phyloP scores from a whole-genome alignment of 1,140 invertebrate species.

The Schlechtendalia chinensis region DNA sequence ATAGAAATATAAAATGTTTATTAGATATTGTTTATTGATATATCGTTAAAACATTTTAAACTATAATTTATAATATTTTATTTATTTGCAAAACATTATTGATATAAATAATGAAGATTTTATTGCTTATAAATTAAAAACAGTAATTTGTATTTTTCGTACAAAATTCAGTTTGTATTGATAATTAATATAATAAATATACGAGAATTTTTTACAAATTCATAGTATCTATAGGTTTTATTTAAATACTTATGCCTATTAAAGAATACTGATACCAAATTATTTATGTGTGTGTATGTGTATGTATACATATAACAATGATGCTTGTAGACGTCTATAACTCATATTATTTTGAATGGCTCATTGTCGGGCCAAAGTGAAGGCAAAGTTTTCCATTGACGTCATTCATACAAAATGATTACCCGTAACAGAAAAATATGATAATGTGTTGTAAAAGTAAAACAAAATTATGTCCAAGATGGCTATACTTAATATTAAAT shows the following conservation, averaged over 20 bases:
- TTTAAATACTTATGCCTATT: neutral
- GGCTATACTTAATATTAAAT: too few relatives aligned
- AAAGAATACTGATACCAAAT: neutral
- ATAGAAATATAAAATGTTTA: neutral
- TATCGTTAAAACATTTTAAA: neutral
- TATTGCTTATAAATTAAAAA: too few relatives aligned
- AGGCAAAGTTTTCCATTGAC: slow-evolving; percentile 4
- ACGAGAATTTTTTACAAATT: neutral
- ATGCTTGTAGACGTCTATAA: neutral
- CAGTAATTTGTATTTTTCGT: too few relatives aligned
- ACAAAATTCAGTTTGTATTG: too few relatives aligned
- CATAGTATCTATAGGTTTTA: neutral
- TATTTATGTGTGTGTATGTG: neutral
- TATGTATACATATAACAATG: neutral
- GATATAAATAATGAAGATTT: too few relatives aligned
- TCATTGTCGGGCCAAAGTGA: neutral
- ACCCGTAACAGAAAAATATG: neutral
- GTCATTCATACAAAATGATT: neutral
- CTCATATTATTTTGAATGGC: neutral
- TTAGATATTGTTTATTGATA: neutral
- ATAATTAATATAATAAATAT: too few relatives aligned
- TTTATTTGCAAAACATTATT: neutral
- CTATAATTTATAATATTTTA: neutral
- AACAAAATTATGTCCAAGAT: too few relatives aligned
- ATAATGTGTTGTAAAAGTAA: neutral